These are phyloP conservation scores for Regulus satrapa DNA, from an alignment of 2,113 vertebrate genomes.

Conservation along the genomic window DNA sequence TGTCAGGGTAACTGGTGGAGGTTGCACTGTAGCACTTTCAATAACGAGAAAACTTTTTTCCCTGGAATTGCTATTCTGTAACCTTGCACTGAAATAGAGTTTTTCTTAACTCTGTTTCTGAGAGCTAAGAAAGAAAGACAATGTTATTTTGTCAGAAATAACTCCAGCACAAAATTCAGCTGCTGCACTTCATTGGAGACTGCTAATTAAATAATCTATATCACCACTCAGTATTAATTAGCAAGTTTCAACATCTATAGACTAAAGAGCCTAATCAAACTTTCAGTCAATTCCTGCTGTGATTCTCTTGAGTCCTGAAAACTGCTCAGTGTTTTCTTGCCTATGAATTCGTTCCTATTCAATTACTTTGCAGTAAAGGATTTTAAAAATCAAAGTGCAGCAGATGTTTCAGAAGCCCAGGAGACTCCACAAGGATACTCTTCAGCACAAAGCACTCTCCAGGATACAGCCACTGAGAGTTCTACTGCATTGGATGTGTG, in stretches of 20 bases:
- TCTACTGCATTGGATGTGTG: fast-evolving
- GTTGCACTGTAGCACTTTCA: neutral
- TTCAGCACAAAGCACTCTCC: neutral
- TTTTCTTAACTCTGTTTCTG: neutral
- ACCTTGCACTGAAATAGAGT: neutral
- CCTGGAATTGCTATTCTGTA: neutral
- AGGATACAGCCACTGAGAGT: neutral
- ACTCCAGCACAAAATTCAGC: neutral
- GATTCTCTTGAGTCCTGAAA: neutral
- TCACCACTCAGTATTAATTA: neutral
- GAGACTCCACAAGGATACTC: neutral
- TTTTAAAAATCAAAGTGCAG: neutral
- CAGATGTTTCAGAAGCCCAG: neutral
- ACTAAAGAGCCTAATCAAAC: neutral
- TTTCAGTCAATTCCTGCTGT: neutral
- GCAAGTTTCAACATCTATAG: neutral
- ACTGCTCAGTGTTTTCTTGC: neutral
- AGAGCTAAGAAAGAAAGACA: neutral
- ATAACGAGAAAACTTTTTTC: neutral
- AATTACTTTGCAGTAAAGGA: neutral
- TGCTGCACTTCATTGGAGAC: neutral
- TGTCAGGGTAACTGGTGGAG: neutral
- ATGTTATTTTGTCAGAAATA: neutral
- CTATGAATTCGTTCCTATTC: neutral
- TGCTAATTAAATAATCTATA: neutral